A percentile compares a stretch with the other conserved stretches of the same genome.
Conservation (phyloP, 1,140 invertebrate species). For the Manduca sexta region DNA sequence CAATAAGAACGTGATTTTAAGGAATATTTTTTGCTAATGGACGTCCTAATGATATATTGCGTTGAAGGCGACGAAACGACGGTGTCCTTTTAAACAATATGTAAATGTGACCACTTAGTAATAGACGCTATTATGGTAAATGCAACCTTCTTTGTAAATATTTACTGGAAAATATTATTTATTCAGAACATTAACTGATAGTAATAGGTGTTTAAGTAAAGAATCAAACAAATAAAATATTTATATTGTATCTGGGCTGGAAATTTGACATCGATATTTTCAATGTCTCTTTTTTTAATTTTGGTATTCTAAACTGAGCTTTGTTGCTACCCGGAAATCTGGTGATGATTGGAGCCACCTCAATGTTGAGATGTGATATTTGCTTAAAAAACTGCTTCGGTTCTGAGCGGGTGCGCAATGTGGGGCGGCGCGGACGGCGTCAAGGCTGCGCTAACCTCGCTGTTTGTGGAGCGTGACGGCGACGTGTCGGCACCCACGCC, state of each 20-base stretch:
- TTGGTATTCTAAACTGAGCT: background rate
- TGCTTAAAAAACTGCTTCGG: conserved; percentile 37
- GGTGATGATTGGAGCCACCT: conserved; percentile 7
- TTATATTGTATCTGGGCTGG: too few relatives aligned
- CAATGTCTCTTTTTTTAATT: background rate
- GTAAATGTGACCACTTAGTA: background rate
- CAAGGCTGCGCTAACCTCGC: conserved; percentile 65
- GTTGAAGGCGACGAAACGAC: background rate
- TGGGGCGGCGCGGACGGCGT: conserved; percentile 43
- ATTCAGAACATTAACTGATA: too few relatives aligned
- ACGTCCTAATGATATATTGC: background rate
- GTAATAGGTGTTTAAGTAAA: too few relatives aligned
- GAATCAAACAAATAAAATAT: too few relatives aligned
- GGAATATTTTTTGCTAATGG: conserved; percentile 4
- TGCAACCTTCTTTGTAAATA: too few relatives aligned
- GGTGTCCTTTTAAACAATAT: background rate
- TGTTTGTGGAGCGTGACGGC: conserved; percentile 70
- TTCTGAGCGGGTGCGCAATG: conserved; percentile 56
- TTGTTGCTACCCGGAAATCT: conserved; percentile 17
- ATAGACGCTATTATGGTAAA: too few relatives aligned
- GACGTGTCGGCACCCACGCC: conserved; percentile 64
- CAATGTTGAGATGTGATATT: conserved; percentile 28
- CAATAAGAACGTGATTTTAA: conserved; percentile 21
- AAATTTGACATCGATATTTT: too few relatives aligned
- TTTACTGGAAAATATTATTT: too few relatives aligned